These are phyloP conservation scores for Choristoneura fumiferana DNA, from an alignment of 1,140 invertebrate species.

Conservation along the genomic window DNA sequence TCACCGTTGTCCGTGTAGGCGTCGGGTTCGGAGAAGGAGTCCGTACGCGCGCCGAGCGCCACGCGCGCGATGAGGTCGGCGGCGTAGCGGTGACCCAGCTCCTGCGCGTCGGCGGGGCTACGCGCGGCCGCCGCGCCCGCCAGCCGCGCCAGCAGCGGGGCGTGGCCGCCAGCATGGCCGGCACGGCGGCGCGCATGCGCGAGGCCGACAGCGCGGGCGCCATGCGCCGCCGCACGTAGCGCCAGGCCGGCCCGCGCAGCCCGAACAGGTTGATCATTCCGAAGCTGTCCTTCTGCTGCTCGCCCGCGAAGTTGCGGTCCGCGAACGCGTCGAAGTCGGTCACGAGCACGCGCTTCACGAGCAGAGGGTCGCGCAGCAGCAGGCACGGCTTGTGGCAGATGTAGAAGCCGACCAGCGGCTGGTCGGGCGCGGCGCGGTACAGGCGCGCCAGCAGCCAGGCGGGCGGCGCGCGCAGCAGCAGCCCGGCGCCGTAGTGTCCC, in stretches of 20 bases:
- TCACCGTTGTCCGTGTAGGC: conserved; percentile 42
- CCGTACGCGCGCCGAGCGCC: conserved; percentile 73
- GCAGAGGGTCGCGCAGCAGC: conserved; percentile 37
- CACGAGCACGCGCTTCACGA: conserved; percentile 40
- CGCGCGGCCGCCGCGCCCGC: neutral
- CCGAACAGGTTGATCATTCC: neutral
- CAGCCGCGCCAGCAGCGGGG: neutral
- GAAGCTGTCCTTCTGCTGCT: neutral
- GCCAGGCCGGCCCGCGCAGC: neutral
- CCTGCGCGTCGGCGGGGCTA: conserved; percentile 31
- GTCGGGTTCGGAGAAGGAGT: conserved; percentile 42
- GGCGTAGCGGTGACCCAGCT: conserved; percentile 59
- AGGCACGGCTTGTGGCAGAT: conserved; percentile 37
- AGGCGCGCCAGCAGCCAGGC: neutral
- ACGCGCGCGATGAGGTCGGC: conserved; percentile 78
- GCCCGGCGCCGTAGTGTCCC: neutral
- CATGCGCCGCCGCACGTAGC: neutral
- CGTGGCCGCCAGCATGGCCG: neutral
- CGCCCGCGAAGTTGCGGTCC: conserved; percentile 21
- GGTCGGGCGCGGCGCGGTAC: neutral
- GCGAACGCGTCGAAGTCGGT: conserved; percentile 44
- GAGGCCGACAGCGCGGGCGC: neutral
- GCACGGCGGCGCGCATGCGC: neutral
- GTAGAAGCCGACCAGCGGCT: conserved; percentile 6
- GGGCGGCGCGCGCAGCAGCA: neutral